phyloP scores from a whole-genome alignment of 1,140 invertebrate species.

The Thalassaphorura encarpata region DNA sequence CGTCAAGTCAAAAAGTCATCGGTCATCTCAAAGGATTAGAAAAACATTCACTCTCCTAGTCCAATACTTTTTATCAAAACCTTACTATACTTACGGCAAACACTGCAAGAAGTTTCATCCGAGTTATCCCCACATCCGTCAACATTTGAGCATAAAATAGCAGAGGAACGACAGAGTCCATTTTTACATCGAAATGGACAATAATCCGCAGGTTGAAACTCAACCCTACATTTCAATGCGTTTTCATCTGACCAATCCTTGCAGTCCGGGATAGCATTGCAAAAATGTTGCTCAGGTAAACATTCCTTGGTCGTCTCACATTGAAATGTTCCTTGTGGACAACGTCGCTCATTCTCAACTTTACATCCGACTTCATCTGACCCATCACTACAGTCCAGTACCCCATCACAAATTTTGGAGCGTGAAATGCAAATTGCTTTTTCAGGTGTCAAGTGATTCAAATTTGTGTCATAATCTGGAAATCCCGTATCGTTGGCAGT shows the following conservation, averaged over 20 bases:
- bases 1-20: no score
- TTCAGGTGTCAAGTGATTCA: neutral
- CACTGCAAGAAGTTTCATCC: slow-evolving; percentile 68
- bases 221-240: slow-evolving; percentile 26
- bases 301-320: slow-evolving; percentile 30
- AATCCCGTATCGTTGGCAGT: no score
- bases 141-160: slow-evolving; percentile 56
- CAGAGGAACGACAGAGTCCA: slow-evolving; percentile 72
- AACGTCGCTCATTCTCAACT: slow-evolving; percentile 20
- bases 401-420: slow-evolving; percentile 21
- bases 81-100: slow-evolving; percentile 52
- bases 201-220: slow-evolving; percentile 37
- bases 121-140: slow-evolving; percentile 83
- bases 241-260: slow-evolving; percentile 52
- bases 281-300: slow-evolving; percentile 21
- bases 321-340: slow-evolving; percentile 31
- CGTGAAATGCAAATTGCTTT: slow-evolving; percentile 11
- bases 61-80: no score
- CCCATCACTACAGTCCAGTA: slow-evolving; percentile 20
- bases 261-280: slow-evolving; percentile 71
- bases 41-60: no score
- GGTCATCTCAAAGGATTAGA: no score
- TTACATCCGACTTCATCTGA: slow-evolving; percentile 17
- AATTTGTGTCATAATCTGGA: no score
- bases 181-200: slow-evolving; percentile 75